Percentiles rank a stretch among this genome's conserved stretches.
phyloP scores from a whole-genome alignment of 2,113 vertebrate genomes.

The Larimichthys crocea region DNA sequence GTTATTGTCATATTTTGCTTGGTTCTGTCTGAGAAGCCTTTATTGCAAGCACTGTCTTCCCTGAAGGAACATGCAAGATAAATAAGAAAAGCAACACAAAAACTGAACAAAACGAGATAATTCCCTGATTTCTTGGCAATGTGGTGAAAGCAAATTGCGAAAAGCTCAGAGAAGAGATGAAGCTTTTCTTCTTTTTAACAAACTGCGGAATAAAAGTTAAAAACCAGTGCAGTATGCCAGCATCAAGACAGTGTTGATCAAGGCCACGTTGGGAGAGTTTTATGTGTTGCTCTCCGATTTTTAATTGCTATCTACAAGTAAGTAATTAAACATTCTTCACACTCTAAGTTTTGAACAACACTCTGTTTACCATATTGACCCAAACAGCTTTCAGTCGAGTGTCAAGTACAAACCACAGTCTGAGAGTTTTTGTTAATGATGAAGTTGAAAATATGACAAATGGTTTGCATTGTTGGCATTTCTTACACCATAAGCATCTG shows the following conservation, averaged over 20 bases:
- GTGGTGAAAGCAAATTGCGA: constrained; percentile 47
- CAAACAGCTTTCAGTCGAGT: background rate
- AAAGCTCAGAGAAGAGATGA: constrained; percentile 47
- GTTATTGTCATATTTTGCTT: constrained; percentile 71
- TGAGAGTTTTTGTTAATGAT: background rate
- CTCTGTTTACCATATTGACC: constrained; percentile 15
- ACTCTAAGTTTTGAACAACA: constrained; percentile 7
- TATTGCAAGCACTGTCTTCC: constrained; percentile 50
- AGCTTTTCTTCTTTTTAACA: constrained; percentile 38
- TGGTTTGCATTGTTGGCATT: background rate
- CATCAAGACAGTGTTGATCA: constrained; percentile 14
- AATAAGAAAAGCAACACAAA: constrained; percentile 48
- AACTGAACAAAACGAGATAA: constrained; percentile 64
- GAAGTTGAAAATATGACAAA: background rate
- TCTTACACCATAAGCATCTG: background rate
- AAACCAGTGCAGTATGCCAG: background rate
- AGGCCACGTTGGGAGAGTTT: constrained; percentile 53
- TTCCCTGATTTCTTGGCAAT: constrained; percentile 51
- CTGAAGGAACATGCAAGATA: constrained; percentile 55
- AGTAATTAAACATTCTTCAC: constrained; percentile 37
- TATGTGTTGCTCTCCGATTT: background rate
- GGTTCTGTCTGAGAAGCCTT: constrained; percentile 61
- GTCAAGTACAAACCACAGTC: constrained; percentile 8
- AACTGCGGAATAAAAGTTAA: constrained; percentile 25
- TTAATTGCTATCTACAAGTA: constrained; percentile 26